Evolutionary conservation across 2,797 vertebrate species (phyloP).

Genomic region (Mus spretus): DNA sequence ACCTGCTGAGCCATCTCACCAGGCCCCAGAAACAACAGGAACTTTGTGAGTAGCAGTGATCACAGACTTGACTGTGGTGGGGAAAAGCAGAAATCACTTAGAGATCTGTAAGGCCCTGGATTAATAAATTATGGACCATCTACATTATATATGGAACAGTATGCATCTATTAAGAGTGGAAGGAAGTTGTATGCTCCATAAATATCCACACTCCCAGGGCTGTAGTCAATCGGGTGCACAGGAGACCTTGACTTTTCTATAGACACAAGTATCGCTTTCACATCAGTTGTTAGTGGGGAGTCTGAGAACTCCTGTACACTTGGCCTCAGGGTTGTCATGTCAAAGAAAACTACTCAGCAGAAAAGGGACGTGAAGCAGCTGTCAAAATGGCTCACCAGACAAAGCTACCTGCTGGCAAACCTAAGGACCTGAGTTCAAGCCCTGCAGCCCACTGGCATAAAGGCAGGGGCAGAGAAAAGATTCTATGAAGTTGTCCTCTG

Average conservation of each 20-base stretch:
- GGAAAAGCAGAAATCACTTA: background rate
- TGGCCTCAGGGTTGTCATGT: background rate
- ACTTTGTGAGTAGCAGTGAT: background rate
- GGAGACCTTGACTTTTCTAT: background rate
- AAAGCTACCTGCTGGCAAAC: background rate
- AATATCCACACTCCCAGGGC: background rate
- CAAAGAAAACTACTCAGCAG: background rate
- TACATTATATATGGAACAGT: background rate
- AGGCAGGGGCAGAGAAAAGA: too few species aligned
- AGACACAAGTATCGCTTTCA: background rate
- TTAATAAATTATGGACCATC: background rate
- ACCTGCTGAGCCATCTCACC: background rate
- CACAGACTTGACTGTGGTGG: background rate
- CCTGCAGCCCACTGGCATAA: background rate
- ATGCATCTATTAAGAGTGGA: background rate
- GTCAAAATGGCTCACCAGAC: background rate
- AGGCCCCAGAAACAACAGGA: background rate
- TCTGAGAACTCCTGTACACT: background rate
- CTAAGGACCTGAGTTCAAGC: background rate
- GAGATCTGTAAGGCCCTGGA: background rate
- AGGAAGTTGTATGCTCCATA: background rate
- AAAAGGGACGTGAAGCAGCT: rapidly evolving
- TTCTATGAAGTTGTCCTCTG: background rate
- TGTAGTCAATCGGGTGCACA: background rate
- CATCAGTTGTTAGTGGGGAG: background rate